A percentile compares a stretch with the other conserved stretches of the same genome.
Evolutionary conservation across 2,797 vertebrate genomes (phyloP).

Genomic region (Xenentodon cancila): DNA sequence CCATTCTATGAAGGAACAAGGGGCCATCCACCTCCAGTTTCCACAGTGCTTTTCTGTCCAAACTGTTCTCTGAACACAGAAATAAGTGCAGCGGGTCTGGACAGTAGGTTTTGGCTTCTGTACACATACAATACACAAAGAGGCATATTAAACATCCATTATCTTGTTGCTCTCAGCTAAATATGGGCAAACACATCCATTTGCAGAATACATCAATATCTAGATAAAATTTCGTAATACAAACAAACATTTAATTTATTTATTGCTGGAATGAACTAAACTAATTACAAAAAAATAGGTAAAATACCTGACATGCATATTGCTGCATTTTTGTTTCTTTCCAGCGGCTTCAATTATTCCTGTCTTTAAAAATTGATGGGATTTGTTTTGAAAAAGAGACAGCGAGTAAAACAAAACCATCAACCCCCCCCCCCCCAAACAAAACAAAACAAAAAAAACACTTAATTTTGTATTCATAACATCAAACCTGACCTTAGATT

Average conservation of each 20-base stretch:
- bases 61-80: slow-evolving; percentile 64
- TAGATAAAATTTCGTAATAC: background rate
- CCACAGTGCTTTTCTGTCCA: slow-evolving; percentile 63
- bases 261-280: no score
- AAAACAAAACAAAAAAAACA: slow-evolving; percentile 18
- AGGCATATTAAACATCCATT: slow-evolving; percentile 51
- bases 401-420: slow-evolving; percentile 51
- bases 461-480: slow-evolving; percentile 68
- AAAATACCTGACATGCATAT: background rate
- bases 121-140: slow-evolving; percentile 30
- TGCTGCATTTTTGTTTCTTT: background rate
- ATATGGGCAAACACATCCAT: slow-evolving; percentile 8
- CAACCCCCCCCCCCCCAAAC: background rate
- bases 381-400: slow-evolving; percentile 43
- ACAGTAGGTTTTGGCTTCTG: slow-evolving; percentile 39
- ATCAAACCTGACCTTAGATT: slow-evolving; percentile 61
- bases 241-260: no score
- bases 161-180: slow-evolving; percentile 16
- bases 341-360: background rate
- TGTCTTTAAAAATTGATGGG: slow-evolving; percentile 8
- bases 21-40: slow-evolving; percentile 72
- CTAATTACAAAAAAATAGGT: background rate
- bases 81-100: slow-evolving; percentile 53
- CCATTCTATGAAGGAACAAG: slow-evolving; percentile 63
- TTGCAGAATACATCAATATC: slow-evolving; percentile 5